A percentile compares a stretch with the other conserved stretches of the same genome.
Conservation (phyloP, 1,140 invertebrate species). For the Oryzaephilus surinamensis region DNA sequence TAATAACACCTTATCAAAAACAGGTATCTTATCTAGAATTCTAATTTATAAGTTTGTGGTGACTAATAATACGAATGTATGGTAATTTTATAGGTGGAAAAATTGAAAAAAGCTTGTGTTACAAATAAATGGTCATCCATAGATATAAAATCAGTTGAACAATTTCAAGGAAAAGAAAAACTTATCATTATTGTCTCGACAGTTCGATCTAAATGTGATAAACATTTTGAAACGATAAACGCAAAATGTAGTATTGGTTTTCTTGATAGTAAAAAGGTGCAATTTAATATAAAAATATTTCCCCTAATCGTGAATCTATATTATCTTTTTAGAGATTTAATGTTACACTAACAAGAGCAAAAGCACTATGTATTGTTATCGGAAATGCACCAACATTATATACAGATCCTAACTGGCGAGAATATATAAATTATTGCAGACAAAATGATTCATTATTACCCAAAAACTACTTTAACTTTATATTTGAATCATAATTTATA, state of each 20-base stretch:
- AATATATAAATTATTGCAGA: too few species aligned
- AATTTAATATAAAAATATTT: constrained; percentile 5
- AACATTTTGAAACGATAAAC: constrained; percentile 40
- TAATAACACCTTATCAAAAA: constrained; percentile 84
- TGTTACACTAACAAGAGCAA: constrained; percentile 75
- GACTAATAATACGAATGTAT: too few species aligned
- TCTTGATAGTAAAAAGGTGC: constrained; percentile 51
- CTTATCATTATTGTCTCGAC: constrained; percentile 77
- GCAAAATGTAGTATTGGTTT: constrained; percentile 58
- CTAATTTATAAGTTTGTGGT: too few species aligned
- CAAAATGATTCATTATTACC: too few species aligned
- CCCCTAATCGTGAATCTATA: too few species aligned
- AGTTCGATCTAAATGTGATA: constrained; percentile 58
- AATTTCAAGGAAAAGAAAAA: constrained; percentile 88
- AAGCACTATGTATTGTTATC: constrained; percentile 65
- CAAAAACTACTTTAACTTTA: too few species aligned
- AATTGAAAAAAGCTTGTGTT: constrained; percentile 53
- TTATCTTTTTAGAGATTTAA: constrained; percentile 66
- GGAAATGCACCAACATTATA: too few species aligned
- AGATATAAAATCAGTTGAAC: constrained; percentile 87
- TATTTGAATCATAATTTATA: too few species aligned
- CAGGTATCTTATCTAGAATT: too few species aligned
- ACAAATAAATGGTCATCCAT: constrained; percentile 49
- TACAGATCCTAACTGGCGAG: too few species aligned
- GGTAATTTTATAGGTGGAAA: too few species aligned